Evolutionary conservation across 2,113 vertebrate species (phyloP).

Genomic region (Bubo blakistoni): DNA sequence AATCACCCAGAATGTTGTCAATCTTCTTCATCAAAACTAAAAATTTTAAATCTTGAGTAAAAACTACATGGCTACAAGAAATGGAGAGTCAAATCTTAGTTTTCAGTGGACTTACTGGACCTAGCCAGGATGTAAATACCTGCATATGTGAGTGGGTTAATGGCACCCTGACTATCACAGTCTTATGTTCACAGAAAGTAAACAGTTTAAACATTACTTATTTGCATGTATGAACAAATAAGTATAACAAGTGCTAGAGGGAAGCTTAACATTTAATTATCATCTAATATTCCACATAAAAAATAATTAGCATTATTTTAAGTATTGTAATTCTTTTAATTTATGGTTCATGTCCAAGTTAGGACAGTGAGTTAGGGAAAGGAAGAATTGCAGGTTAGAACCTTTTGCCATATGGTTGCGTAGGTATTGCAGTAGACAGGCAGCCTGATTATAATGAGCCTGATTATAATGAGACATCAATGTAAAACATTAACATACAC

Average conservation of each 20-base stretch:
- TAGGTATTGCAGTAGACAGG: not conserved
- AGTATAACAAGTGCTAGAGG: not conserved
- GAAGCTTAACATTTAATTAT: not conserved
- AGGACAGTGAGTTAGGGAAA: not conserved
- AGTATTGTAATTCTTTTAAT: not conserved
- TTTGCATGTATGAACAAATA: not conserved
- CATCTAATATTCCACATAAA: not conserved
- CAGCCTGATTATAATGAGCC: not conserved
- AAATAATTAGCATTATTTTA: not conserved
- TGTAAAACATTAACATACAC: not conserved
- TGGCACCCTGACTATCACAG: not conserved
- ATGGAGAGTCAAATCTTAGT: not conserved
- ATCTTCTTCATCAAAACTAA: not conserved
- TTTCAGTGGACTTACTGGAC: not conserved
- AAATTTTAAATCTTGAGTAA: not conserved
- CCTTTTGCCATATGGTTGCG: not conserved
- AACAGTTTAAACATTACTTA: not conserved
- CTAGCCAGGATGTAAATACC: not conserved
- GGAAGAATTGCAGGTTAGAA: not conserved
- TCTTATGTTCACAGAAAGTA: not conserved
- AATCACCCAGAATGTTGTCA: not conserved
- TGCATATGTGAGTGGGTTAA: not conserved
- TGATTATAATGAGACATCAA: not conserved
- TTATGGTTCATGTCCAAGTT: not conserved
- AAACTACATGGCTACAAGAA: not conserved